Conservation (phyloP, 30 jellyfish, hydroid and myxozoan genomes). For the Morbakka virulenta region DNA sequence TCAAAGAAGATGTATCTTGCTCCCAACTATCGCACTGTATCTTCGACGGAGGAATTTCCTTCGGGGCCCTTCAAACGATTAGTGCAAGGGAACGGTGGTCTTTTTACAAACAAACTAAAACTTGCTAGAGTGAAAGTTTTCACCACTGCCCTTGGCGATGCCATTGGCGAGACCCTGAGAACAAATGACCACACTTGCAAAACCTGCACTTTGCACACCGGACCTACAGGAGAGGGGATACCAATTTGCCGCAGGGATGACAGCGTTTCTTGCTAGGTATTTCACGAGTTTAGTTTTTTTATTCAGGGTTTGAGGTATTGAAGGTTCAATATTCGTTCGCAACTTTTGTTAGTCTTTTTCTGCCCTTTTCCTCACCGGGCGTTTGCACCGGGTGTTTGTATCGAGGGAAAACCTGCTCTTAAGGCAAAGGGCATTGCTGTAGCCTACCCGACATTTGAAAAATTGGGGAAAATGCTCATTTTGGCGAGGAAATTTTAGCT, state of each 20-base stretch:
- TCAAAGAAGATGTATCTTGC: constrained; percentile 52
- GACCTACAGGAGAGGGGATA: neutral
- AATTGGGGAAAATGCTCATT: no score
- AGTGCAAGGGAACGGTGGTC: constrained; percentile 69
- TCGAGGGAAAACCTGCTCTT: no score
- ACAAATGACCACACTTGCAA: constrained; percentile 9
- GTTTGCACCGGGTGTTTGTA: no score
- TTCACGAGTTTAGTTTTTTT: no score
- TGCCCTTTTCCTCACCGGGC: no score
- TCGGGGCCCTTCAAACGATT: constrained; percentile 43
- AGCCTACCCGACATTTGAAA: no score
- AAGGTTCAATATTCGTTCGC: no score
- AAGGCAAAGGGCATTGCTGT: no score
- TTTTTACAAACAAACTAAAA: constrained; percentile 58
- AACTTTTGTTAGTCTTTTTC: no score
- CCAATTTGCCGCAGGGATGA: neutral
- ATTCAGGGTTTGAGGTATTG: no score
- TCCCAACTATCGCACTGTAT: constrained; percentile 65
- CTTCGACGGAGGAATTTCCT: constrained; percentile 52
- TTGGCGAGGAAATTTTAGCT: no score
- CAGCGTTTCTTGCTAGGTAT: neutral
- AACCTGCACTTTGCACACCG: constrained; percentile 32
- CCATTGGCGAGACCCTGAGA: constrained; percentile 30
- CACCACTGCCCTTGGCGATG: constrained; percentile 50
- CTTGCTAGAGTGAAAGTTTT: constrained; percentile 23